These are phyloP conservation scores for Stichodactyla helianthus DNA, from an alignment of 64 coral and sea anemone species.

Conservation along the genomic window DNA sequence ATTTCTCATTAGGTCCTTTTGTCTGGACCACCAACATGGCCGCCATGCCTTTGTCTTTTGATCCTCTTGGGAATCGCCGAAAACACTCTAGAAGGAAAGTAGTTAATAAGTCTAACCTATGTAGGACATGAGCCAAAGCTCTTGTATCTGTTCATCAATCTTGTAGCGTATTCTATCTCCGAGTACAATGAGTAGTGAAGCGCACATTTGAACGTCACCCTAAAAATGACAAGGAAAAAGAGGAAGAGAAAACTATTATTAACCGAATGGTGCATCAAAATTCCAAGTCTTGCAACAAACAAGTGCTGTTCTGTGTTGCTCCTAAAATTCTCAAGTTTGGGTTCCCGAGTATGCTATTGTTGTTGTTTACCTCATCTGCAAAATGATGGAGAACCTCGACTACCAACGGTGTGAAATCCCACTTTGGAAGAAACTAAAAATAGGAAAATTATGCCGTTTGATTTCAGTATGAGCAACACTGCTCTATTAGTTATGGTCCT, in stretches of 20 bases:
- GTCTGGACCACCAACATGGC: no score
- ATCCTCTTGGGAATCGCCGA: neutral
- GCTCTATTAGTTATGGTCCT: no score
- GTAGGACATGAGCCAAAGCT: slow-evolving; percentile 90
- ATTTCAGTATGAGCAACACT: neutral
- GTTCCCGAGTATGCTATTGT: no score
- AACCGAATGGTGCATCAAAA: neutral
- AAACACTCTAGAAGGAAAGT: neutral
- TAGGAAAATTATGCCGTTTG: neutral
- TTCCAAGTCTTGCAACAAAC: neutral
- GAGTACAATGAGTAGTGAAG: slow-evolving; percentile 85
- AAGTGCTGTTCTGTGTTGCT: neutral
- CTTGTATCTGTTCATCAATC: slow-evolving; percentile 84
- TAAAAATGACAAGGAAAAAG: neutral
- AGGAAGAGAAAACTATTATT: neutral
- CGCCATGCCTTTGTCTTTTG: no score
- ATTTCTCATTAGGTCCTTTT: no score
- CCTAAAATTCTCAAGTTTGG: no score
- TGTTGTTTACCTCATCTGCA: slow-evolving; percentile 69
- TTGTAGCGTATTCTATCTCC: slow-evolving; percentile 85
- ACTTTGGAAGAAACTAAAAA: slow-evolving; percentile 83
- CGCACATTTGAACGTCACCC: slow-evolving; percentile 98
- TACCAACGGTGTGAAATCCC: slow-evolving; percentile 78
- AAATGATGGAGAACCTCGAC: slow-evolving; percentile 86
- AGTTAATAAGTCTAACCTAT: slow-evolving; percentile 35